Evolutionary conservation across 1,140 invertebrate species (phyloP).

Genomic region (Drosophila littoralis): DNA sequence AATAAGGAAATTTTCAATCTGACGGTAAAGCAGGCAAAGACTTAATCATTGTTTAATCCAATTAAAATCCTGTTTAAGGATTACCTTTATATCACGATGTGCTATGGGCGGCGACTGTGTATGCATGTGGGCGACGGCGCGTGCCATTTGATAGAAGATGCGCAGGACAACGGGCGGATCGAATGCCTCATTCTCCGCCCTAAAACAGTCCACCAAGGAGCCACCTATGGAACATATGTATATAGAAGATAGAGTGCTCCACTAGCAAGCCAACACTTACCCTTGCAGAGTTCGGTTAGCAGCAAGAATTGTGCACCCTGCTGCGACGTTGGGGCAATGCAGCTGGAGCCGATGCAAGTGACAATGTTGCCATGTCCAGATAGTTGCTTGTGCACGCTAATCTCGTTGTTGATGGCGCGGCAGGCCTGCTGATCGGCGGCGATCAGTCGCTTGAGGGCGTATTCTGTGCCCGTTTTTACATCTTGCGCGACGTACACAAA

Average conservation of each 20-base stretch:
- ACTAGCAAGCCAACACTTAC: conserved; percentile 56
- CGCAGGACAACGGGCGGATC: conserved; percentile 91
- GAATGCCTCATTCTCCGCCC: conserved; percentile 86
- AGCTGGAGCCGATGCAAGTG: conserved; percentile 90
- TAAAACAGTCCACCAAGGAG: conserved; percentile 92
- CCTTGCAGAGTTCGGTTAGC: conserved; percentile 89
- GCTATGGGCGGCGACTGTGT: conserved; percentile 93
- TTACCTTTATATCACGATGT: conserved; percentile 92
- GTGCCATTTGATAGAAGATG: conserved; percentile 96
- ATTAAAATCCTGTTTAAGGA: neutral
- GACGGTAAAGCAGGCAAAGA: conserved; percentile 84
- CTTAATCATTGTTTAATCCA: neutral
- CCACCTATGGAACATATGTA: conserved; percentile 86
- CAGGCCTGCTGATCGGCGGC: conserved; percentile 92
- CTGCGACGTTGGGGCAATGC: conserved; percentile 87
- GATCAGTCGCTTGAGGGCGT: conserved; percentile 94
- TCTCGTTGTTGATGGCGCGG: conserved; percentile 91
- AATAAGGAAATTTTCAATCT: conserved; percentile 88
- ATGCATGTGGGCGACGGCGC: conserved; percentile 97
- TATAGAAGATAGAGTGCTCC: neutral
- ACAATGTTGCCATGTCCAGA: conserved; percentile 93
- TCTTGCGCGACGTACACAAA: conserved; percentile 97
- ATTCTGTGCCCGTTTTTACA: conserved; percentile 92
- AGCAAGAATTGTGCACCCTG: conserved; percentile 90
- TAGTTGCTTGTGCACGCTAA: conserved; percentile 90